phyloP scores from a whole-genome alignment of 1,140 invertebrate genomes.

The Potamilus streckersoni region DNA sequence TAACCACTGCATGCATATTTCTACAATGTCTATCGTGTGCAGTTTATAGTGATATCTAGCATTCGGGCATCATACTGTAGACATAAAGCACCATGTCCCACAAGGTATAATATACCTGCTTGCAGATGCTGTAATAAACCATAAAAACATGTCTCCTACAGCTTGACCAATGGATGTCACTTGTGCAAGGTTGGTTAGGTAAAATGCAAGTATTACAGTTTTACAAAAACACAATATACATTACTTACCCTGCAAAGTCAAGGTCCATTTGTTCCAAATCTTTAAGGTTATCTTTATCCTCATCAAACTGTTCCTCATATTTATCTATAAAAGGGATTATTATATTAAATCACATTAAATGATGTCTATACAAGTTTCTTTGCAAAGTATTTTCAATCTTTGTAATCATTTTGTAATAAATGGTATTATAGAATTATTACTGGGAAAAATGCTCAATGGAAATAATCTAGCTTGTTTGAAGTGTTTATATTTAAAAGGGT shows the following conservation, averaged over 20 bases:
- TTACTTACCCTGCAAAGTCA: conserved; percentile 61
- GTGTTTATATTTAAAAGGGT: not conserved
- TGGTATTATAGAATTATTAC: not conserved
- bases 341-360: conserved; percentile 2
- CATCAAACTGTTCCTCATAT: conserved; percentile 46
- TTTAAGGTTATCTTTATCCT: conserved; percentile 37
- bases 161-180: not conserved
- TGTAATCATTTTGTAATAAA: conserved; percentile 8
- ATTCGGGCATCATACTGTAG: too few species aligned
- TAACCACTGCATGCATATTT: too few species aligned
- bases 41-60: too few species aligned
- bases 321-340: conserved; percentile 47
- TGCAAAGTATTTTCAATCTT: conserved; percentile 1
- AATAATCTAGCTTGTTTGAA: not conserved
- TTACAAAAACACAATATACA: not conserved
- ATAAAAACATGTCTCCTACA: not conserved
- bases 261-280: conserved; percentile 48
- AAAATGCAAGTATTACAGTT: not conserved
- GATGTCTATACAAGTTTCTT: conserved; percentile 4
- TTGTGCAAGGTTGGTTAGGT: not conserved
- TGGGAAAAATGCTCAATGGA: conserved; percentile 9
- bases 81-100: too few species aligned
- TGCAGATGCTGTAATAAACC: not conserved
- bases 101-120: not conserved
- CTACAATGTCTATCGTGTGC: too few species aligned